These are phyloP conservation scores for Ellobium chinense DNA, from an alignment of 2,888 invertebrate species.

Conservation along the genomic window DNA sequence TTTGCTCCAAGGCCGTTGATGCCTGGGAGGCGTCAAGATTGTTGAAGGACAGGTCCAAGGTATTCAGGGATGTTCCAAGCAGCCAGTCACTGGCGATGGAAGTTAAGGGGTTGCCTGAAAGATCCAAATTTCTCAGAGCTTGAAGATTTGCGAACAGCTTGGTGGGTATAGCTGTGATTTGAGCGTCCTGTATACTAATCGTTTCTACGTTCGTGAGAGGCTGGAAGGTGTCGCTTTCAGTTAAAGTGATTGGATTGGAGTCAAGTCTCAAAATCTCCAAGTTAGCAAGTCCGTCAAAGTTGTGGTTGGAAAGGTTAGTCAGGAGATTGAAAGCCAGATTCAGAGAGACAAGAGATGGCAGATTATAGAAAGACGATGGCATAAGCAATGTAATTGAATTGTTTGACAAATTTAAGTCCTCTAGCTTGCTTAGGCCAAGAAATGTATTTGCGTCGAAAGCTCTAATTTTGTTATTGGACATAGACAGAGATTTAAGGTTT, in stretches of 20 bases:
- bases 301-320: neutral
- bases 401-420: constrained; percentile 3
- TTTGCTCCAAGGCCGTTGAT: neutral
- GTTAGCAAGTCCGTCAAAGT: neutral
- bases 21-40: neutral
- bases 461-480: constrained; percentile 8
- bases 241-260: neutral
- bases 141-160: constrained; percentile 31
- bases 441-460: neutral
- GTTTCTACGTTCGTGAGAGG: neutral
- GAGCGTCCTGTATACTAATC: neutral
- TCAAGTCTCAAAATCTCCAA: constrained; percentile 44
- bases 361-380: neutral
- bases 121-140: constrained; percentile 40
- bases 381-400: neutral
- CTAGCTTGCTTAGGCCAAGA: neutral
- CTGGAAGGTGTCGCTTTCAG: constrained; percentile 1
- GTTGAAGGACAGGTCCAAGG: neutral
- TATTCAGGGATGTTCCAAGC: neutral
- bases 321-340: neutral
- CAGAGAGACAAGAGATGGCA: neutral
- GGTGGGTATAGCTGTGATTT: neutral
- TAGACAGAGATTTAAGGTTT: constrained; percentile 4
- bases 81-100: neutral
- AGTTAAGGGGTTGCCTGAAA: neutral